phyloP scores from a whole-genome alignment of 2,888 invertebrate genomes.

The Volucella inanis region DNA sequence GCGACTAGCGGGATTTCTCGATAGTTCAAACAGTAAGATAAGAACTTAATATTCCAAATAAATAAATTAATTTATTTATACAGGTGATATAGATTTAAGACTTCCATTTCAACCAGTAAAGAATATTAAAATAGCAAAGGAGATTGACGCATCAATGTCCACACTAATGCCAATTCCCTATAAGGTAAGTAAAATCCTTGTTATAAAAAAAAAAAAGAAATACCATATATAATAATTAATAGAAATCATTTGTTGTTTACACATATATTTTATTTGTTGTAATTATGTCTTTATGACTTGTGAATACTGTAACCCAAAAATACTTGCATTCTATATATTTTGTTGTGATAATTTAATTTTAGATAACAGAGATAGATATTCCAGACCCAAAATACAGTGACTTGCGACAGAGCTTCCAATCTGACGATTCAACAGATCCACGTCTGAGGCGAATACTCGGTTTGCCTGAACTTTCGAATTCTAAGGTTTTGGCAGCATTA shows the following conservation, averaged over 20 bases:
- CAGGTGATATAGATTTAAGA: conserved; percentile 89
- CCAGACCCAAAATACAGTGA: conserved; percentile 90
- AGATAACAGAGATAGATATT: conserved; percentile 85
- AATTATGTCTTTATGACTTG: too few species aligned
- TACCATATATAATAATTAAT: too few species aligned
- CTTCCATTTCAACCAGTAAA: conserved; percentile 91
- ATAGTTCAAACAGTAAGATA: conserved; percentile 75
- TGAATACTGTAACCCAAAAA: neutral
- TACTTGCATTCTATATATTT: neutral
- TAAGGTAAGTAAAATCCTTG: conserved; percentile 83
- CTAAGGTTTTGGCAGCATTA: conserved; percentile 59
- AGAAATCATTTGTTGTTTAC: too few species aligned
- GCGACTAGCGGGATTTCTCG: conserved; percentile 76
- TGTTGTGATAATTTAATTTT: conserved; percentile 18
- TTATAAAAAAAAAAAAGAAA: too few species aligned
- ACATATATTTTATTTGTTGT: too few species aligned
- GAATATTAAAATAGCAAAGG: conserved; percentile 92
- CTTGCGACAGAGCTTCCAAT: conserved; percentile 88
- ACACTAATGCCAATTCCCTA: conserved; percentile 90
- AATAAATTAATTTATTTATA: neutral
- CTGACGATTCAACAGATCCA: conserved; percentile 89
- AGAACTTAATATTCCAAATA: neutral
- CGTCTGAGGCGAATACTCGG: conserved; percentile 88
- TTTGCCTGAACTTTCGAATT: conserved; percentile 83
- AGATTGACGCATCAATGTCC: conserved; percentile 92